Base-by-base conservation (phyloP, 1,140 invertebrate species). In the Octopus bimaculoides region DNA sequence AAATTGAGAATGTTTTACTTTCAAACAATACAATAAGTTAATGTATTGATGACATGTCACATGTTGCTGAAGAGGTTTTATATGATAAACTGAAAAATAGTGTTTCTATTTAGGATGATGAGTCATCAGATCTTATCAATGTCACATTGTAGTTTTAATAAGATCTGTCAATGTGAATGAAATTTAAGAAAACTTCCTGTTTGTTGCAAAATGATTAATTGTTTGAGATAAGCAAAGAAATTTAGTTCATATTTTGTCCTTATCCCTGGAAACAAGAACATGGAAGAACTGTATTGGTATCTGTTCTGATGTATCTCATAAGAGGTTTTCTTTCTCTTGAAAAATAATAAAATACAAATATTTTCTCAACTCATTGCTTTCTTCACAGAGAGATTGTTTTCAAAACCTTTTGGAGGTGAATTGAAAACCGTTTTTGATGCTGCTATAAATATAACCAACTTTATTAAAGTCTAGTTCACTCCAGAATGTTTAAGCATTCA, bases 1-100 rank as follows among this genome's bases (percentile, higher is more conserved):
- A 66, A 66, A 66, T 66, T 66, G 61, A 66, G n/a, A 66, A 66
- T 66, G 61, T 66, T 66, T n/a, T n/a, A 66, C n/a, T 66, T 66
- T 66, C 61, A 66, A 66, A 66, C 61, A 66, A n/a, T 66, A 66
- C 61, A 66, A 66, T 66, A 66, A 66, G 1, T 66, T n/a, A n/a
- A 66, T n/a, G 61, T 66, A 66, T 66, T 66, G 61, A 66, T 66
- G 61, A 66, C 61, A 66, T 66, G 61, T 66, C 61, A 66, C 61
- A 66, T 66, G 61, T n/a, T n/a, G 61, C 61, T 66, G 61, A 66
- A 66, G 61, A 66, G 61, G 61, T 66, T 66, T 66, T 66, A n/a
- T 66, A n/a, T 66, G 3, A 66, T 66, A 2, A 66, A 3, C 61
- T 66, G 61, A 66, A 66, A 66, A 1, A 66, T 66, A 66, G 61